These are phyloP conservation scores for Bombycilla garrulus DNA, from an alignment of 2,113 vertebrate species.

Conservation along the genomic window DNA sequence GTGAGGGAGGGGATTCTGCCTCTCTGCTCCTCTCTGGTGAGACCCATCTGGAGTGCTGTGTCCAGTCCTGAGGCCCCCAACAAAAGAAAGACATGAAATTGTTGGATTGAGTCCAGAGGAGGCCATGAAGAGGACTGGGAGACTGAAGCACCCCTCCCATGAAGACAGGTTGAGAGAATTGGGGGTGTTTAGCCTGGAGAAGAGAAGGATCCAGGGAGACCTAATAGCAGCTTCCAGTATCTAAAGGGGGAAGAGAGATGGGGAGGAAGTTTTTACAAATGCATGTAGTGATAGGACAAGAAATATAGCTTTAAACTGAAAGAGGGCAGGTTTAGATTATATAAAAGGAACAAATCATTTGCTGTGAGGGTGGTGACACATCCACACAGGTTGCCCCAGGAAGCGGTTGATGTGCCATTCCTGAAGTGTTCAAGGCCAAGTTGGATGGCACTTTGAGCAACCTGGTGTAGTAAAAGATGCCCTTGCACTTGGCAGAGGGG, in stretches of 20 bases:
- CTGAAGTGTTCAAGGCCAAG: neutral
- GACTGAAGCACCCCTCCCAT: neutral
- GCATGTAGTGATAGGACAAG: neutral
- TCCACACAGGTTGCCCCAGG: neutral
- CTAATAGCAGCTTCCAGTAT: neutral
- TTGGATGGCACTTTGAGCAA: no score
- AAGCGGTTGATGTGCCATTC: fast-evolving
- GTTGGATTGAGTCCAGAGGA: fast-evolving
- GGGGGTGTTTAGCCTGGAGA: neutral
- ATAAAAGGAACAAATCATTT: neutral
- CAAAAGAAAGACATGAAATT: neutral
- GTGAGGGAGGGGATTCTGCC: neutral
- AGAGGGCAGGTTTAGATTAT: neutral
- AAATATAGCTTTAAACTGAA: neutral
- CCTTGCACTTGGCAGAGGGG: neutral
- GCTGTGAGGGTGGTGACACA: no score
- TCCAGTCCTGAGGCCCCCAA: neutral
- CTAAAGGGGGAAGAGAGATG: neutral
- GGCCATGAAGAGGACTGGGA: neutral
- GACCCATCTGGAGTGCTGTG: neutral
- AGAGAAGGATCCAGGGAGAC: neutral
- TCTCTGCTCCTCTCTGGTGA: neutral
- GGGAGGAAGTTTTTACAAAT: neutral
- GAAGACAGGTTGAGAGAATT: neutral
- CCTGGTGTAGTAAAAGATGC: neutral